phyloP scores from a whole-genome alignment of 1,140 invertebrate species.

The Drosophila guanche region DNA sequence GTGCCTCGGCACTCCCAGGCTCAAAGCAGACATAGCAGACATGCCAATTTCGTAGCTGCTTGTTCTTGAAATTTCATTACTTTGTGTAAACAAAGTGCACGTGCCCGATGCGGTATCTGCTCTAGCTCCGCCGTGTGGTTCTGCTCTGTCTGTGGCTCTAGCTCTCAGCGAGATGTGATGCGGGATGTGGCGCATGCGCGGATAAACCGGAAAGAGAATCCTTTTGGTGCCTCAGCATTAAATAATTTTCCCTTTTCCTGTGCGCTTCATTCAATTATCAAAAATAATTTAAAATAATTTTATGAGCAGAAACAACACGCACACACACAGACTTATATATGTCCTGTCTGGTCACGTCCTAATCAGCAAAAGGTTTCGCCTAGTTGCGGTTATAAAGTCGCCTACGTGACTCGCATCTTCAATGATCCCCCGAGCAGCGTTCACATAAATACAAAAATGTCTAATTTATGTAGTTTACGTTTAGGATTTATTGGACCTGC shows the following conservation, averaged over 20 bases:
- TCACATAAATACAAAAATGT: conserved; percentile 64
- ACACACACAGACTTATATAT: conserved; percentile 8
- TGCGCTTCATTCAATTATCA: conserved; percentile 75
- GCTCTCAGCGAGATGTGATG: no score
- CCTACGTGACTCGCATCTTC: conserved; percentile 62
- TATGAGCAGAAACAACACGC: conserved; percentile 18
- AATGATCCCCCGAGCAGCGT: conserved; percentile 43
- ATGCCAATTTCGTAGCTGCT: conserved; percentile 56
- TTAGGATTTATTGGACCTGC: conserved; percentile 73
- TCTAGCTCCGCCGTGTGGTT: neutral
- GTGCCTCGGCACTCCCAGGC: neutral
- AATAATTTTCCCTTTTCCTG: conserved; percentile 61
- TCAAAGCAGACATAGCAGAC: conserved; percentile 16
- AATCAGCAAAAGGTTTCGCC: conserved; percentile 79
- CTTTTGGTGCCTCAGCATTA: conserved; percentile 40
- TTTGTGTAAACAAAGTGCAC: conserved; percentile 77
- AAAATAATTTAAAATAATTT: conserved; percentile 81
- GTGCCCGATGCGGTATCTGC: conserved; percentile 43
- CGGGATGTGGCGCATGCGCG: conserved; percentile 55
- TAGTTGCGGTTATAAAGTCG: conserved; percentile 74
- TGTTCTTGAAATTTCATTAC: conserved; percentile 78
- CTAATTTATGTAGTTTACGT: conserved; percentile 79
- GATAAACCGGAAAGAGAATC: conserved; percentile 61
- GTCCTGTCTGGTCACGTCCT: conserved; percentile 67
- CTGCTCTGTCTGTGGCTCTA: neutral